Evolutionary conservation across 1,140 invertebrate species (phyloP), one percentile per base, ranked within the genome.

Genomic region (Drosophila ironensis): DNA sequence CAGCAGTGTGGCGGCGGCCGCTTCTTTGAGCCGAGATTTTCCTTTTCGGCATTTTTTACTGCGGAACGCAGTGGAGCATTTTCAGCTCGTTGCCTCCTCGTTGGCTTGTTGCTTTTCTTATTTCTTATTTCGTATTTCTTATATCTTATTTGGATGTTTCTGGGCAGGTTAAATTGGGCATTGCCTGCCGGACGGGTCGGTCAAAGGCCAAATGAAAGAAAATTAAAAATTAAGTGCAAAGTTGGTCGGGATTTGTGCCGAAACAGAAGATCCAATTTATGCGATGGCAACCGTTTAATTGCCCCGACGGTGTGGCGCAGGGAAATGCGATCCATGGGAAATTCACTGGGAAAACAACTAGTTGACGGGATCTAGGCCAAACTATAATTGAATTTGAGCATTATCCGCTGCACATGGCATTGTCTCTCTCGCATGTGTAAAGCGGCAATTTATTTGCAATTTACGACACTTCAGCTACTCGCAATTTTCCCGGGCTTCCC

Each of bases 151-250:
- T n/a, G n/a, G n/a, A n/a, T n/a, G n/a, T n/a, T n/a, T 27, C 54
- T 42, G 37, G 52, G 45, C 61, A 86, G 66, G 80, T 86, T 84
- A 78, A 84, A 84, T 84, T 86, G 71, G 86, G 80, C 80, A 73
- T 66, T 47, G 59, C 60, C 53, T 51, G 68, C 42, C 47, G 53
- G 20, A 8, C 20, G 1, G 14, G 42, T 28, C 42, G 60, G 60
- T 63, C 56, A 77, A 61, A 59, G 57, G 35, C 40, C 61, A 72
- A 66, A 72, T 35, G 57, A 54, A 35, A 35, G 53, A 78, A 77
- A 82, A 73, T 84, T 77, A 70, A 70, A 77, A 82, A 84, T 82
- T 77, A 82, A 82, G 56, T 56, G 54, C 52, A 76, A 68, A 76
- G 52, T 72, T 68, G 50, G 22, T 9, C 20, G 41, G 50, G 66